Base-by-base conservation (phyloP, 2,888 invertebrate species). In the Drosophila quinaria region DNA sequence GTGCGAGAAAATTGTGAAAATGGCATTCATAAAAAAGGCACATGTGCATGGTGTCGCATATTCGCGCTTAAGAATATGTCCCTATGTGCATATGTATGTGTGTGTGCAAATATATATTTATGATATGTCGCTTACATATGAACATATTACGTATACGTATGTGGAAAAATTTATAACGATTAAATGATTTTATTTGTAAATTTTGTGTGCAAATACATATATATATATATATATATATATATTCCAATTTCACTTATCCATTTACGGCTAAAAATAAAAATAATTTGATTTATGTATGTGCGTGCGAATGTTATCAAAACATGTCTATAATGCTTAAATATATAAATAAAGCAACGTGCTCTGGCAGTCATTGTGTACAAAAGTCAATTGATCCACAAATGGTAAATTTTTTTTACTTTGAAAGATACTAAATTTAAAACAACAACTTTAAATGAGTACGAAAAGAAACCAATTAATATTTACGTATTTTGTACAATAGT, bases 1-100 rank as follows among this genome's bases (percentile, higher is more conserved):
- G 65, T 63, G 67, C 50, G 63, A 69, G 69, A 80, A 69, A 71
- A 77, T 67, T 73, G 80, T 76, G 80, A 68, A 80, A 80, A 73
- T 79, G 80, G 79, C 76, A 76, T 70, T 79, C 73, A 79, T 80
- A 80, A 80, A 78, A 73, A 76, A 66, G 56, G 56, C 44, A 74
- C 60, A 72, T 62, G 50, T 66, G 41, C 64, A 60, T 41, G 62
- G 64, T 47, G 64, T 59, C 61, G 62, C 58, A 66, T 66, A 71
- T 63, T 62, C 74, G 63, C 68, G 51, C 44, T 54, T 61, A 54
- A 56, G 56, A 71, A 56, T 70, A 35, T 54, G 31, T 56, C 35
- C 19, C 37, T n/a, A n/a, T 29, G 5, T 35, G 4, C 10, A 62
- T 52, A 47, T 29, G 31, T 44, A 11, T 22, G 17, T 29, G 11